Evolutionary conservation across 2,113 vertebrate species (phyloP), one percentile per base, ranked within the genome.

Genomic region (Eptesicus fuscus): DNA sequence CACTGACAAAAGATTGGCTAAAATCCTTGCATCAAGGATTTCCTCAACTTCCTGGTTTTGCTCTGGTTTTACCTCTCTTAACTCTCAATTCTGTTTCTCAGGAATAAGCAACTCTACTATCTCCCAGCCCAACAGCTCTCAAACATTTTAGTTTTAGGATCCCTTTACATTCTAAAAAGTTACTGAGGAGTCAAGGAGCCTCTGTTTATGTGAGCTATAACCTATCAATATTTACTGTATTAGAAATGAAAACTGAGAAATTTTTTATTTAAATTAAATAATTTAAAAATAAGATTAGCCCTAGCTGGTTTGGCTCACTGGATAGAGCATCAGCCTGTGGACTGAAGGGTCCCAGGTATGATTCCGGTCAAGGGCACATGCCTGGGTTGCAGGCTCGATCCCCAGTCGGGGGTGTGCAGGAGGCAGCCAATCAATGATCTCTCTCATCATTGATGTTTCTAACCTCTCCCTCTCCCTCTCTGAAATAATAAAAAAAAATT

Each of bases 181-280:
- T 59, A 85, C 28, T 61, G 20, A 93, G 9, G 51, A 69, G 10
- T 40, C 30, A 83, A 87, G 53, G 32, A 85, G 30, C 30, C 78
- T 77, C 67, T 76, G 22, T 76, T 53, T 42, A 74, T 67, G 13
- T 22, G 12, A 40, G 7, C 44, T 95, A 59, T 61, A n/a, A 74
- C 22, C 74, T 90, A 77, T 84, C 79, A 85, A 85, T 25, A 88
- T 84, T 76, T 69, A 56, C 44, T 53, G 1, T 30, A 49, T 56
- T 25, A 73, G 51, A 97, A 91, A 76, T 91, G 37, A 79, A 92
- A 91, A 83, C 69, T 44, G 14, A 73, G 4, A 74, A 69, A 30
- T 16, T 51, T 91, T 92, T 61, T 49, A 90, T 37, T 77, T 59
- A 70, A 89, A 74, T 73, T 40, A 95, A 65, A 79, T 65, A 56